Evolutionary conservation across 2,797 vertebrate genomes (phyloP).

Genomic region (Coracias cyanogaster): DNA sequence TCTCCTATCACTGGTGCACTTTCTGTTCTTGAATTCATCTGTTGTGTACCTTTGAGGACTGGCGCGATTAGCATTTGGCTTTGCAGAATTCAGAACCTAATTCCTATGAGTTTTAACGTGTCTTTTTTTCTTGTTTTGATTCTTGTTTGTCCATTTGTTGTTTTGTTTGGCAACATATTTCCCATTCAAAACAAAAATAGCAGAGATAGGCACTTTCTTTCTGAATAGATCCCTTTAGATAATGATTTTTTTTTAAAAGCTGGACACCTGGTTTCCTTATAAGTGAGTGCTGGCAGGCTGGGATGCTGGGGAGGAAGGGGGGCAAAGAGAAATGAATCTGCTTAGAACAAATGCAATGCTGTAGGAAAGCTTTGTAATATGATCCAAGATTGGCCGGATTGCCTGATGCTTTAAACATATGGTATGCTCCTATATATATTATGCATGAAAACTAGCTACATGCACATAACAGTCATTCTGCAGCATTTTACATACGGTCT

Average conservation of each 20-base stretch:
- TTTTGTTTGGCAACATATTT: conserved; percentile 59
- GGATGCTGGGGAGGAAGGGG: not conserved
- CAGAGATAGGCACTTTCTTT: conserved; percentile 26
- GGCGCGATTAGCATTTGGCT: conserved; percentile 35
- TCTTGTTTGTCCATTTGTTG: conserved; percentile 47
- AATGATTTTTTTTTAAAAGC: conserved; percentile 34
- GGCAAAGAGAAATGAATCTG: conserved; percentile 27
- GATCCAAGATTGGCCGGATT: conserved; percentile 11
- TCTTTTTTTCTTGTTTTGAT: conserved; percentile 45
- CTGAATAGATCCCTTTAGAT: conserved; percentile 36
- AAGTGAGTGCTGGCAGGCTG: conserved; percentile 34
- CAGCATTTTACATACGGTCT: not conserved
- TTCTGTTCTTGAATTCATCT: conserved; percentile 62
- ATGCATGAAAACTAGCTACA: conserved; percentile 50
- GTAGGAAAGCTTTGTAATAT: conserved; percentile 15
- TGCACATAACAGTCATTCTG: conserved; percentile 45
- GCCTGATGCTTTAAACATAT: conserved; percentile 62
- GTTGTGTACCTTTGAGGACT: conserved; percentile 27
- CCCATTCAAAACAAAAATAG: conserved; percentile 44
- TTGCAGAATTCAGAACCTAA: conserved; percentile 40
- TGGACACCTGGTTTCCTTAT: conserved; percentile 43
- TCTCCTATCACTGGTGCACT: conserved; percentile 19
- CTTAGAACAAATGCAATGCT: conserved; percentile 50
- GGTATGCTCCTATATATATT: conserved; percentile 57
- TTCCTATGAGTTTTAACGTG: conserved; percentile 9